Conservation (phyloP, 2,888 invertebrate genomes). For the Beris chalybata region DNA sequence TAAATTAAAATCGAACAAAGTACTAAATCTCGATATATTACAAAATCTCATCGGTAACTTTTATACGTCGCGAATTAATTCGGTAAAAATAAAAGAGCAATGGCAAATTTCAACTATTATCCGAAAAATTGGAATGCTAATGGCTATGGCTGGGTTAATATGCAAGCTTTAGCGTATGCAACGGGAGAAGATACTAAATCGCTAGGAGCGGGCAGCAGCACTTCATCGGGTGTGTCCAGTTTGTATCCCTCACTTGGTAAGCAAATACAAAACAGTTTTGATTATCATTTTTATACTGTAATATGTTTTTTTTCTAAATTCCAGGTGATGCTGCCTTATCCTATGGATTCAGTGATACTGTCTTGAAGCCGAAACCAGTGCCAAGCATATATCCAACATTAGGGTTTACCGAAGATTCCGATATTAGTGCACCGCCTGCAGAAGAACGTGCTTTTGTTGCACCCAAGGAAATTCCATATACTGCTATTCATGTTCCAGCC, state of each 20-base stretch:
- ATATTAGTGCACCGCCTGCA: constrained; percentile 43
- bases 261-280: neutral
- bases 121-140: constrained; percentile 54
- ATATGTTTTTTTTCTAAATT: constrained; percentile 12
- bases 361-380: constrained; percentile 41
- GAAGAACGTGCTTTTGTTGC: constrained; percentile 46
- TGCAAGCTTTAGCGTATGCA: constrained; percentile 51
- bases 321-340: constrained; percentile 17
- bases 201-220: constrained; percentile 7
- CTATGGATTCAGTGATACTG: constrained; percentile 27
- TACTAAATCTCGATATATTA: no score
- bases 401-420: constrained; percentile 45
- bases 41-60: no score
- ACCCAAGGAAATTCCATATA: constrained; percentile 49
- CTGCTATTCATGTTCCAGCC: constrained; percentile 51
- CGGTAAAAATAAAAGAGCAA: constrained; percentile 20
- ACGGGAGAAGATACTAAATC: constrained; percentile 15
- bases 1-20: neutral
- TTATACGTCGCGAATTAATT: neutral
- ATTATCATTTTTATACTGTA: neutral
- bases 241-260: constrained; percentile 38
- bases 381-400: constrained; percentile 41
- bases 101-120: constrained; percentile 43
- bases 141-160: constrained; percentile 52
- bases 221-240: constrained; percentile 23